Conservation (phyloP, 2,113 vertebrate species). For the Aptenodytes forsteri region DNA sequence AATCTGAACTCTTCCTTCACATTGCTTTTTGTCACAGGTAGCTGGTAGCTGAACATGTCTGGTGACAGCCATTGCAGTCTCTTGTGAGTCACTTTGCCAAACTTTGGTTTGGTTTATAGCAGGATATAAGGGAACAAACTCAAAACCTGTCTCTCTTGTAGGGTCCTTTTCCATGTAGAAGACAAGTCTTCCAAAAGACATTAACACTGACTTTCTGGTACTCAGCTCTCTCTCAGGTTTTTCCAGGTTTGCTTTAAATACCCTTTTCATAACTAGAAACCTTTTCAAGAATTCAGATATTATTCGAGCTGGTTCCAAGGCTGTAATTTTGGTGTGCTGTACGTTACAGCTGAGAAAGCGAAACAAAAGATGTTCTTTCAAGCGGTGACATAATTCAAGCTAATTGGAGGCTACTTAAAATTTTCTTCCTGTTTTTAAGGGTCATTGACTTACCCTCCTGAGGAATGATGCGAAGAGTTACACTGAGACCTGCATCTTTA, state of each 20-base stretch:
- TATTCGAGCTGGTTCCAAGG: not conserved
- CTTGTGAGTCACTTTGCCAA: not conserved
- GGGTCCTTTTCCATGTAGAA: not conserved
- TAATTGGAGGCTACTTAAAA: conserved; percentile 64
- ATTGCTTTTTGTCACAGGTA: not conserved
- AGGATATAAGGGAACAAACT: not conserved
- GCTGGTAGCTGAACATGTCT: not conserved
- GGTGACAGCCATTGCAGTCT: not conserved
- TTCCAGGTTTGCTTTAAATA: not conserved
- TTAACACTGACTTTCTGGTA: not conserved
- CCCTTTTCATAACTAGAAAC: not conserved
- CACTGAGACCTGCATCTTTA: conserved; percentile 96
- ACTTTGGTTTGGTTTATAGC: not conserved
- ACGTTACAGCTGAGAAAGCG: not conserved
- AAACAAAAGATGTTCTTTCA: conserved; percentile 47
- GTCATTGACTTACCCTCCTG: conserved; percentile 90
- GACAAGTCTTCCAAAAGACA: not conserved
- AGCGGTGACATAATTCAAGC: conserved; percentile 42
- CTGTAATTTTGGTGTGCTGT: conserved; percentile 13
- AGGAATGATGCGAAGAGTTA: conserved; percentile 94
- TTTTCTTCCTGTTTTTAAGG: conserved; percentile 60
- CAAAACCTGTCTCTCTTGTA: not conserved
- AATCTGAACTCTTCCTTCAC: not conserved
- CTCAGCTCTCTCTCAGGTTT: not conserved
- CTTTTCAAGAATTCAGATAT: conserved; percentile 31